Evolutionary conservation across 2,113 vertebrate species (phyloP).

Genomic region (Trochalopteron elliotii): DNA sequence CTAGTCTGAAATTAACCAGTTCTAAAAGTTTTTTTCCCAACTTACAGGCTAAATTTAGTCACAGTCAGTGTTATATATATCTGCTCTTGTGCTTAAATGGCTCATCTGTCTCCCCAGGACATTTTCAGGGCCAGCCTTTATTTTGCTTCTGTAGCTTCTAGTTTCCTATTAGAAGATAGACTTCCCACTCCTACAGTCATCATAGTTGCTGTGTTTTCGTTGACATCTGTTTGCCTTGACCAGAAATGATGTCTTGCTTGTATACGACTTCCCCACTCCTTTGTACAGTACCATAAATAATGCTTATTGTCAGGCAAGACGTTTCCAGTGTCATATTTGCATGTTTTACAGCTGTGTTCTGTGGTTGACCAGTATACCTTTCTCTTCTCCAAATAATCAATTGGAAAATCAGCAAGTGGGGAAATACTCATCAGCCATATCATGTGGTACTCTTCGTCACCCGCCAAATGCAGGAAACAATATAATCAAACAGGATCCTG

Average conservation of each 20-base stretch:
- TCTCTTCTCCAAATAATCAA: neutral
- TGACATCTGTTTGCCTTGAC: neutral
- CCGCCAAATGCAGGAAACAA: neutral
- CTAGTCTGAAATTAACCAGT: neutral
- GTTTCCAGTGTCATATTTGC: neutral
- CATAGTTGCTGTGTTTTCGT: neutral
- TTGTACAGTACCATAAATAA: neutral
- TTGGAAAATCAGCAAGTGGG: neutral
- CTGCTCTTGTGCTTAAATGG: neutral
- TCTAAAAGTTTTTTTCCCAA: neutral
- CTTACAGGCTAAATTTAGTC: neutral
- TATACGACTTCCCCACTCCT: neutral
- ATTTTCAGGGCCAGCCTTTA: neutral
- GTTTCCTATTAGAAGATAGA: neutral
- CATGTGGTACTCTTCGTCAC: neutral
- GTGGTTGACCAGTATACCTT: neutral
- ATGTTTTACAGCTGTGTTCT: neutral
- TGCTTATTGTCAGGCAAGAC: neutral
- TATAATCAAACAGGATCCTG: neutral
- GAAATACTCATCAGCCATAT: neutral
- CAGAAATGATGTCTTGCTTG: neutral
- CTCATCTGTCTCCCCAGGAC: neutral
- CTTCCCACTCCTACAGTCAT: neutral
- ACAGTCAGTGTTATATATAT: neutral
- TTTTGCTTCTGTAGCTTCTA: neutral